Evolutionary conservation across 2,113 vertebrate species (phyloP), one percentile per base, ranked within the genome.

Genomic region (Hydrolagus affinis): DNA sequence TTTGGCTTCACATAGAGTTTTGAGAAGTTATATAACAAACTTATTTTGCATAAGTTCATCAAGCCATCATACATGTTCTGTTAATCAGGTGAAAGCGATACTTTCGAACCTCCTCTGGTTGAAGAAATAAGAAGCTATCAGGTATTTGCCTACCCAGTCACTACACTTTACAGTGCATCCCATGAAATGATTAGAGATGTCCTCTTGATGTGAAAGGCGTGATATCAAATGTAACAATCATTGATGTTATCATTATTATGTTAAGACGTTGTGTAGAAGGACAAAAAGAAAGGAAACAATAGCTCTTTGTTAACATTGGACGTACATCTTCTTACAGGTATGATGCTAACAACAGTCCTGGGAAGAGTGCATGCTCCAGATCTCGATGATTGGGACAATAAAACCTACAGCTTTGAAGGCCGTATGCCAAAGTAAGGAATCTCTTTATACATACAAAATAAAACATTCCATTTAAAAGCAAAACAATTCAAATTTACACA

Each of bases 331-430:
- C 90, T 28, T 90, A 89, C 89, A 96, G 96, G 94, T 69, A 93
- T 93, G 69, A 92, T 95, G 94, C 94, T 95, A 78, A 93, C 93
- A 44, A 91, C 92, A 0, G 93, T 92, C 85, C 91, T 97, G 83
- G 96, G 95, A 73, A 94, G 96, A 88, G 95, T 96, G 72, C 96
- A 94, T 88, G 93, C 94, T 77, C 95, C 95, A 12, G 96, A 97
- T 91, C 94, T 92, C 19, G 96, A 97, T 87, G 96, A 97, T 89
- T 96, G 95, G 95, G 95, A 96, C 91, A 97, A 96, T 91, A 97
- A 97, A 92, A 97, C 96, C 0, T 97, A 95, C 85, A 87, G 92
- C 80, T 94, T 93, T 87, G 95, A 96, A 91, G 95, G 94, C 91
- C 92, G 95, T 85, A 88, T 94, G 86, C 93, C 95, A 86, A 95